phyloP scores from a whole-genome alignment of 2,888 invertebrate species.

The Drosophila paranaensis region DNA sequence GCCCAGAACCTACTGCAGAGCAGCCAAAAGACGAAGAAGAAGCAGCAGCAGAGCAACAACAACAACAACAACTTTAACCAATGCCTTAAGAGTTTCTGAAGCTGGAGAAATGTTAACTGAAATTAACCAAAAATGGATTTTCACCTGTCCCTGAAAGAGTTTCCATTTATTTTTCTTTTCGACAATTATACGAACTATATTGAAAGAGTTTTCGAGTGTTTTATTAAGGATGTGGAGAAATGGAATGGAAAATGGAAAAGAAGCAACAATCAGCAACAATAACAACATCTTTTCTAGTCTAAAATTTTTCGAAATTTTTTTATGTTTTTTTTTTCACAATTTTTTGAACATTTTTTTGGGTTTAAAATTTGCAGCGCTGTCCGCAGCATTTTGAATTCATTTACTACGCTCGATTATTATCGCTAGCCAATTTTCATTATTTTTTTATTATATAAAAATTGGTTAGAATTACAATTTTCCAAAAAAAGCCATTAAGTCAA shows the following conservation, averaged over 20 bases:
- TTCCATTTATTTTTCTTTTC: constrained; percentile 48
- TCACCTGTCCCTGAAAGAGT: constrained; percentile 9
- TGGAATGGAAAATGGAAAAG: background rate
- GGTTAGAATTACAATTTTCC: constrained; percentile 49
- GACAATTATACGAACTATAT: constrained; percentile 45
- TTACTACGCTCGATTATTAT: constrained; percentile 26
- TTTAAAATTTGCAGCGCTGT: background rate
- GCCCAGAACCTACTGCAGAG: constrained; percentile 52
- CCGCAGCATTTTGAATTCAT: constrained; percentile 12
- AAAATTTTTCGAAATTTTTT: background rate
- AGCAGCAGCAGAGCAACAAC: constrained; percentile 1
- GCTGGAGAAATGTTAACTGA: constrained; percentile 2
- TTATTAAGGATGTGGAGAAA: background rate
- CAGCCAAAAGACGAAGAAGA: constrained; percentile 16
- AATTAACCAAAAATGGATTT: constrained; percentile 8
- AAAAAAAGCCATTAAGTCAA: constrained; percentile 60
- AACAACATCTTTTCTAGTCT: background rate
- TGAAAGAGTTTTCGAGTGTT: background rate
- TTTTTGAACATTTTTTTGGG: background rate
- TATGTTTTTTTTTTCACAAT: background rate
- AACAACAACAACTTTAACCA: constrained; percentile 55
- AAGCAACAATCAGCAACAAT: too few species aligned
- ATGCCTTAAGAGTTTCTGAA: constrained; percentile 79
- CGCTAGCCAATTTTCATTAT: constrained; percentile 52
- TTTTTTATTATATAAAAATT: constrained; percentile 70